Percentiles rank a stretch among this genome's conserved stretches.
Evolutionary conservation across 1,140 invertebrate species (phyloP).

Genomic region (Elymnias hypermnestra): DNA sequence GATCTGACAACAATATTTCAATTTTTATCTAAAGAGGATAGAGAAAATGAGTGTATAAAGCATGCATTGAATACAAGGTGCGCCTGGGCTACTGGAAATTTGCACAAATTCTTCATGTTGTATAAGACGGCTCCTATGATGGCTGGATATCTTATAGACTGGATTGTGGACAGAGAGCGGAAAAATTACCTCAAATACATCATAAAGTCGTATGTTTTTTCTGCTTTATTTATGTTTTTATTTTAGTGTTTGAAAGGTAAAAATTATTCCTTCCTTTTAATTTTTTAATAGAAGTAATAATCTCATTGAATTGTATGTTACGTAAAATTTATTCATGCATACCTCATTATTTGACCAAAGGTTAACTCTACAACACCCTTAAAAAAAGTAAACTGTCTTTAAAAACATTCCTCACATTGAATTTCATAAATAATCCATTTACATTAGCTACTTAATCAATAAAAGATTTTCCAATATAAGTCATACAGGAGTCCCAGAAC

Average conservation of each 20-base stretch:
- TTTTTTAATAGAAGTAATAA: too few relatives aligned
- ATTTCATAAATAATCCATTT: too few relatives aligned
- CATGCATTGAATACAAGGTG: slow-evolving; percentile 92
- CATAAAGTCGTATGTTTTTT: slow-evolving; percentile 94
- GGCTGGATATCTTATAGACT: slow-evolving; percentile 97
- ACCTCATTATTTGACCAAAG: too few relatives aligned
- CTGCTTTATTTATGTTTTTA: slow-evolving; percentile 22
- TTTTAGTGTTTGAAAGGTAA: slow-evolving; percentile 8
- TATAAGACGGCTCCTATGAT: slow-evolving; percentile 93
- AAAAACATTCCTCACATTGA: too few relatives aligned
- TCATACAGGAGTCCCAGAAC: too few relatives aligned
- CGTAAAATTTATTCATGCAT: too few relatives aligned
- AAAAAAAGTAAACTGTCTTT: too few relatives aligned
- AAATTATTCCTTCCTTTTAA: too few relatives aligned
- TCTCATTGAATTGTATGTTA: too few relatives aligned
- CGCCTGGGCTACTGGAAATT: slow-evolving; percentile 94
- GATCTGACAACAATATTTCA: slow-evolving; percentile 95
- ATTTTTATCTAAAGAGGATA: slow-evolving; percentile 85
- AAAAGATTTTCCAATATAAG: too few relatives aligned
- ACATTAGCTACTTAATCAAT: too few relatives aligned
- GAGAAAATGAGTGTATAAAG: slow-evolving; percentile 88
- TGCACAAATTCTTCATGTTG: slow-evolving; percentile 93
- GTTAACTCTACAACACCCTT: too few relatives aligned
- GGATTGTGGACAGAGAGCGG: slow-evolving; percentile 95
- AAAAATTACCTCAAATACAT: slow-evolving; percentile 93